Percentiles rank a stretch among this genome's conserved stretches.
These are phyloP conservation scores for Rhamnusium bicolor DNA, from an alignment of 2,888 invertebrate genomes.

Conservation along the genomic window DNA sequence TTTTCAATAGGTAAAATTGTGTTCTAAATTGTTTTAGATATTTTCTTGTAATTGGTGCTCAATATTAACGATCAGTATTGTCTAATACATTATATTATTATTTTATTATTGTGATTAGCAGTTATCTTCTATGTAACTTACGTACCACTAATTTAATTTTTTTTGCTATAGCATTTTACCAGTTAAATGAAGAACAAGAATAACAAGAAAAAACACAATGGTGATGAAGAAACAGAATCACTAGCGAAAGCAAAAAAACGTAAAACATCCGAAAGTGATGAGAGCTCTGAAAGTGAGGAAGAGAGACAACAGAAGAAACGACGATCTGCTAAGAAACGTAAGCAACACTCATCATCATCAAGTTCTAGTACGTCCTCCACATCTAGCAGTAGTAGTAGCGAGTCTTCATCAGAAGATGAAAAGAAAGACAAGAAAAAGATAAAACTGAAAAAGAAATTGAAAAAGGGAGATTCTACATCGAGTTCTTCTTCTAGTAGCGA, in stretches of 20 bases:
- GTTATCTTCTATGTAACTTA: no score
- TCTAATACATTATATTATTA: no score
- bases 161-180: neutral
- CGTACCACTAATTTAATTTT: neutral
- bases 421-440: slow-evolving; percentile 25
- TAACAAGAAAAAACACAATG: slow-evolving; percentile 19
- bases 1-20: no score
- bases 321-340: slow-evolving; percentile 16
- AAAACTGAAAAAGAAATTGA: slow-evolving; percentile 27
- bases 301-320: slow-evolving; percentile 30
- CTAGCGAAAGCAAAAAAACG: slow-evolving; percentile 26
- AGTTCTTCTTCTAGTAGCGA: slow-evolving; percentile 22
- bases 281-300: slow-evolving; percentile 34
- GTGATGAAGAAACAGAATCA: neutral
- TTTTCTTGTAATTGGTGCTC: no score
- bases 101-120: no score
- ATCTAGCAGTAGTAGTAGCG: slow-evolving; percentile 14
- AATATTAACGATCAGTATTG: no score
- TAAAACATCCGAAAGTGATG: slow-evolving; percentile 17
- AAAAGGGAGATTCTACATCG: slow-evolving; percentile 3
- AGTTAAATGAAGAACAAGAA: slow-evolving; percentile 16
- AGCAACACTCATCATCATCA: slow-evolving; percentile 4
- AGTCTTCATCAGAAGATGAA: slow-evolving; percentile 27
- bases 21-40: no score
- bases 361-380: slow-evolving; percentile 20